Base-by-base conservation (phyloP, 2,888 invertebrate genomes). In the Leptinotarsa haldemani region DNA sequence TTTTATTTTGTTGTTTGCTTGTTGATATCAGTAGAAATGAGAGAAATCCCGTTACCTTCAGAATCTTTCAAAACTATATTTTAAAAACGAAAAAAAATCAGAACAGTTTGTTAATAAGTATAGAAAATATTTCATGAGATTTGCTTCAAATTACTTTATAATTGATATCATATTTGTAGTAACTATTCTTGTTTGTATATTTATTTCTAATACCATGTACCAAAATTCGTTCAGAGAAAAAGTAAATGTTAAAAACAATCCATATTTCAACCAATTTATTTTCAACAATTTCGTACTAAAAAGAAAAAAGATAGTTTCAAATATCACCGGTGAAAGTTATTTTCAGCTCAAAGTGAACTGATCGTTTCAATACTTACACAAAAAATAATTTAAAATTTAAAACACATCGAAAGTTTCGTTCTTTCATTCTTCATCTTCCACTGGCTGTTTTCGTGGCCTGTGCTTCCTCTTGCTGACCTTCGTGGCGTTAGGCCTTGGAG, bases 401-500 rank as follows among this genome's bases (percentile, higher is more conserved):
- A 58, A 64, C 63, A 70, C 30, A 53, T 18, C 5, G 4, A 20
- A 69, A 58, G 4, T 46, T 20, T 48, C 46, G 12, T 1, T 47
- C 16, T 69, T 47, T 69, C 58, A 53, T 67, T 66, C 70, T 30
- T 64, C 68, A 48, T 72, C 75, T 40, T 61, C 70, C n/a, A 69
- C 46, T 15, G 64, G 64, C 13, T 69, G 65, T 18, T 73, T 79
- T 66, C 78, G 72, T 58, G 80, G 83, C 74, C 82, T 82, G 67
- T 86, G 87, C 84, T 89, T 90, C 79, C 90, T 87, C 74, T 85
- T 86, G n/a, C 87, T 86, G 46, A 90, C 89, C 12, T 90, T 87
- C 0, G 89, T 88, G 82, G 81, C 90, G 82, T 91, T 92, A 5
- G 91, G 90, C 83, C 90, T 92, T 18, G 90, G 88, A 52, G 91